phyloP scores from a whole-genome alignment of 2,113 vertebrate species.

The Sylvicapra grimmia region DNA sequence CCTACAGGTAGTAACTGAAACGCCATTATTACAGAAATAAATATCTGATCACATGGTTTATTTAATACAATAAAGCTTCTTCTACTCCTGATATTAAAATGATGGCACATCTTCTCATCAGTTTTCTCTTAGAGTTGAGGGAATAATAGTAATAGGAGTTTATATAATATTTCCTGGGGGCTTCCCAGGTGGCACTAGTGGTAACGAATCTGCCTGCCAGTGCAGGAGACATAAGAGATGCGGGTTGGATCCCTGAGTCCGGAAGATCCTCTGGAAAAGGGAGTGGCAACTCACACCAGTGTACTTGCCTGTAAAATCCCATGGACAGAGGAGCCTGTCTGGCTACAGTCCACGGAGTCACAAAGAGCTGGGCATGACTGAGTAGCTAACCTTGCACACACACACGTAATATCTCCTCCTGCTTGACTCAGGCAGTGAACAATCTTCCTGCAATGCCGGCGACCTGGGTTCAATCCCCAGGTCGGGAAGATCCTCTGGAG shows the following conservation, averaged over 20 bases:
- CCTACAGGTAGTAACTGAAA: neutral
- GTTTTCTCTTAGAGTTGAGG: neutral
- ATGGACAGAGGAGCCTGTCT: neutral
- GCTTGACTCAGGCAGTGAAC: neutral
- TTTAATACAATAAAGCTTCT: neutral
- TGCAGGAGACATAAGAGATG: neutral
- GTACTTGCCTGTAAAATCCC: neutral
- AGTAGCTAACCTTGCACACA: neutral
- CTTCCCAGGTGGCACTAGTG: neutral
- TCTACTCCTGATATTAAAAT: neutral
- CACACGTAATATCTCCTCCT: neutral
- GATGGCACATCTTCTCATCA: neutral
- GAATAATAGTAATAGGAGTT: neutral
- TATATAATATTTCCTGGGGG: neutral
- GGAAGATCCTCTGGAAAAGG: neutral
- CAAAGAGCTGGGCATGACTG: neutral
- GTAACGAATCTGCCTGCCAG: neutral
- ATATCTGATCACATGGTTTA: neutral
- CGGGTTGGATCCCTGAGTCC: neutral
- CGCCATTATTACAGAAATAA: constrained; percentile 28
- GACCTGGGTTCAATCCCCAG: accelerated
- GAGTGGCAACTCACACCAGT: neutral
- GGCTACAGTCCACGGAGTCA: neutral
- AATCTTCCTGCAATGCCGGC: neutral
- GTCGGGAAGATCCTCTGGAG: no score